Conservation (phyloP, 2,888 invertebrate species). For the Andrena dorsata region DNA sequence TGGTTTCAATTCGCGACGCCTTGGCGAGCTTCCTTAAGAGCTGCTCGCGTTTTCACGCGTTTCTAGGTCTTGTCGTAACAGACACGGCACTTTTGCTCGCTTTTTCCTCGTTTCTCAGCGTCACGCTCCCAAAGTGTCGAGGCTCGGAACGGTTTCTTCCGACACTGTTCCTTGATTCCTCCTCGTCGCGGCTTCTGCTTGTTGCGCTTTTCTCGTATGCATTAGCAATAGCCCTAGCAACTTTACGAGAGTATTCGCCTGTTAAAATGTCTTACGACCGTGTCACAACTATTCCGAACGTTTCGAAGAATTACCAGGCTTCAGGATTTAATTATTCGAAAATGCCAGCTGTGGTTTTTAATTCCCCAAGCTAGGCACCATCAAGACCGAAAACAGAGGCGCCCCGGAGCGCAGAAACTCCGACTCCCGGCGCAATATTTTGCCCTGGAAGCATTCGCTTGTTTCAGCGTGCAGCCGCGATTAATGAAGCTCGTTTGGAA, state of each 20-base stretch:
- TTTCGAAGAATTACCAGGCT: no score
- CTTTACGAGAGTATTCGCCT: background rate
- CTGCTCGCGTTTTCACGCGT: constrained; percentile 26
- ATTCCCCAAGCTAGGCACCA: background rate
- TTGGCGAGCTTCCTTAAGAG: constrained; percentile 9
- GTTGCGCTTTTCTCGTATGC: constrained; percentile 11
- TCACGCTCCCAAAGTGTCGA: constrained; percentile 27
- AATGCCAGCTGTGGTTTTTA: background rate
- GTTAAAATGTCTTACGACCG: background rate
- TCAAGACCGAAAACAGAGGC: background rate
- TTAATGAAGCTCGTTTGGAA: constrained; percentile 52
- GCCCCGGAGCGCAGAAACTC: background rate
- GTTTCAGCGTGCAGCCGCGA: constrained; percentile 30
- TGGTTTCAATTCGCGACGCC: constrained; percentile 22
- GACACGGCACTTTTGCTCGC: constrained; percentile 27
- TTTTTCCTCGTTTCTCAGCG: constrained; percentile 9
- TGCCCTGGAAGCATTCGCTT: constrained; percentile 7
- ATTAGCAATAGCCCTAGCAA: constrained; percentile 11
- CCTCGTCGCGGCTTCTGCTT: background rate
- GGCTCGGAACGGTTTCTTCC: constrained; percentile 37
- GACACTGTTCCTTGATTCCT: constrained; percentile 38
- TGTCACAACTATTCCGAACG: no score
- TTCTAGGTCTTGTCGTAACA: constrained; percentile 9
- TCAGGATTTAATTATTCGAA: no score
- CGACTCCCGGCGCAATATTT: constrained; percentile 3